These are phyloP conservation scores for Platyura marginata DNA, from an alignment of 1,140 invertebrate genomes.

Conservation along the genomic window DNA sequence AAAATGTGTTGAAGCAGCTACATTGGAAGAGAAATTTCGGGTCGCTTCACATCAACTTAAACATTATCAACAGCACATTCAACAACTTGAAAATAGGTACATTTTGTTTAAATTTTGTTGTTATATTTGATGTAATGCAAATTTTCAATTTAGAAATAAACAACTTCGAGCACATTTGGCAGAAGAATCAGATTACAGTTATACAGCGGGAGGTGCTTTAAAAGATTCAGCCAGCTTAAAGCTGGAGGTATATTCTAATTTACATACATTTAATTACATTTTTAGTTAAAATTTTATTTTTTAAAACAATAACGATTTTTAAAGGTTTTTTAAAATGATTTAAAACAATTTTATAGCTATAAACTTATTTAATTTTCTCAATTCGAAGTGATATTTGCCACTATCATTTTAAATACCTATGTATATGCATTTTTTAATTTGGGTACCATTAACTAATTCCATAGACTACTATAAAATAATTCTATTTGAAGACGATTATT, in stretches of 20 bases:
- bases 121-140: neutral
- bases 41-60: constrained; percentile 53
- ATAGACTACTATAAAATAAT: no score
- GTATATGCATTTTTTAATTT: no score
- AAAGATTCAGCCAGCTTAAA: constrained; percentile 16
- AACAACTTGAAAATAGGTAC: constrained; percentile 49
- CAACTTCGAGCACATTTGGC: constrained; percentile 54
- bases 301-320: no score
- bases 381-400: no score
- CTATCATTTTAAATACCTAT: no score
- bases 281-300: neutral
- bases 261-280: neutral
- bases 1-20: constrained; percentile 78
- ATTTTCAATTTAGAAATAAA: constrained; percentile 33
- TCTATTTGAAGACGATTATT: no score
- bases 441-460: no score
- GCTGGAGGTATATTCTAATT: constrained; percentile 14
- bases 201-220: constrained; percentile 12
- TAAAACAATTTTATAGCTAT: no score
- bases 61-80: constrained; percentile 46
- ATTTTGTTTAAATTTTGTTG: constrained; percentile 5
- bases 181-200: constrained; percentile 28
- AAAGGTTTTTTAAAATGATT: no score
- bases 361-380: no score
- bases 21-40: constrained; percentile 65